Evolutionary conservation across 2,797 vertebrate genomes (phyloP).

Genomic region (Sarcophilus harrisii): DNA sequence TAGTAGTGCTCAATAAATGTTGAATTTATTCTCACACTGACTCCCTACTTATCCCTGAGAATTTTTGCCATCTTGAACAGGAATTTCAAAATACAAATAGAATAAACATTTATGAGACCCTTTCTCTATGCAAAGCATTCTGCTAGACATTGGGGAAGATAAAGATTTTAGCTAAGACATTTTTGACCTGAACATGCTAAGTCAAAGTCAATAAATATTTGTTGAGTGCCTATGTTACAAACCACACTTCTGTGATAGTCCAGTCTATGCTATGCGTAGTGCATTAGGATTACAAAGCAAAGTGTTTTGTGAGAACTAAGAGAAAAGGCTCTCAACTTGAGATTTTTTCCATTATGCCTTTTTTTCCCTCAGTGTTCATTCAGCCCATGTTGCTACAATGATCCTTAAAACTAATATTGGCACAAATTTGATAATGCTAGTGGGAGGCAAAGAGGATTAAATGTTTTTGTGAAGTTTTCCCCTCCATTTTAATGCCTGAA

Average conservation of each 20-base stretch:
- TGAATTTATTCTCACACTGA: not conserved
- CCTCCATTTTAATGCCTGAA: not conserved
- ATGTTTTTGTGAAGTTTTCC: not conserved
- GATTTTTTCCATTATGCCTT: not conserved
- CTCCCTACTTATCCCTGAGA: not conserved
- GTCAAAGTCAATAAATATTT: not conserved
- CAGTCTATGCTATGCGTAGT: not conserved
- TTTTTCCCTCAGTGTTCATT: not conserved
- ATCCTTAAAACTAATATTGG: not conserved
- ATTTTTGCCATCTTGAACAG: not conserved
- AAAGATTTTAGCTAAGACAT: not conserved
- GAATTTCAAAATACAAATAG: not conserved
- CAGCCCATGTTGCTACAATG: not conserved
- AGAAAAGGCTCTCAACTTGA: not conserved
- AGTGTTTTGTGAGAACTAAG: not conserved
- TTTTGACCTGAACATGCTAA: not conserved
- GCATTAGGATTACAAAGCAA: not conserved
- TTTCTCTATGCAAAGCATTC: not conserved
- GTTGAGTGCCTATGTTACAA: not conserved
- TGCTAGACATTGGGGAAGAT: not conserved
- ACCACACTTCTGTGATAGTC: not conserved
- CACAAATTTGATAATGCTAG: not conserved
- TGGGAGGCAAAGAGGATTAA: not conserved
- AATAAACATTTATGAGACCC: not conserved
- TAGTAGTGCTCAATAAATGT: not conserved